Conservation (phyloP, 1,140 invertebrate species). For the Zaprionus capensis region DNA sequence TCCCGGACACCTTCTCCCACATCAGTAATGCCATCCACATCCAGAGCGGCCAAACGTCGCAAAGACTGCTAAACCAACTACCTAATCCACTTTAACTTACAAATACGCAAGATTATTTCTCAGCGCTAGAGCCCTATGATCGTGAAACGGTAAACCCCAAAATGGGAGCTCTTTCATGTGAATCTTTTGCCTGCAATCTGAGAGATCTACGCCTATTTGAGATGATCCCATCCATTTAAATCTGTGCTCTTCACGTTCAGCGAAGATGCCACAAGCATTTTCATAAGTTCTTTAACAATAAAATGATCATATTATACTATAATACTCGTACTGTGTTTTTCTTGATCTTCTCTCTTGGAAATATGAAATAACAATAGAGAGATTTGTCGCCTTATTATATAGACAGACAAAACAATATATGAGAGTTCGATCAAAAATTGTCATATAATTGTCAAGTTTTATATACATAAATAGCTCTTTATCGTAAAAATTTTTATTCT, state of each 20-base stretch:
- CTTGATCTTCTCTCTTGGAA: neutral
- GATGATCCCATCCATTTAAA: neutral
- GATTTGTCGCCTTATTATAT: neutral
- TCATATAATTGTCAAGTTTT: constrained; percentile 39
- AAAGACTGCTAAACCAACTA: neutral
- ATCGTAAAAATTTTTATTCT: constrained; percentile 36
- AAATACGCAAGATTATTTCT: neutral
- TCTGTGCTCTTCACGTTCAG: neutral
- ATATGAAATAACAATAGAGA: neutral
- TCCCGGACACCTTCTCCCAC: constrained; percentile 1
- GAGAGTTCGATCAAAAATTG: constrained; percentile 20
- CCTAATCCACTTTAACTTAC: neutral
- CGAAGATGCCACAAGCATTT: constrained; percentile 11
- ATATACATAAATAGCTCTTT: constrained; percentile 40
- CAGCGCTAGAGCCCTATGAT: constrained; percentile 42
- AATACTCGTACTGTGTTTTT: neutral
- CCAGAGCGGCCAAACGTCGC: constrained; percentile 3
- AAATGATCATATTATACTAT: neutral
- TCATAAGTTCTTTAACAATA: neutral
- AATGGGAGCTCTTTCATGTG: constrained; percentile 30
- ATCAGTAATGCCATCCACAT: neutral
- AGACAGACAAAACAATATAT: constrained; percentile 2
- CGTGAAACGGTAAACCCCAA: constrained; percentile 39
- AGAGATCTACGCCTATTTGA: neutral
- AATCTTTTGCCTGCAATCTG: constrained; percentile 29